Evolutionary conservation across 2,888 invertebrate species (phyloP), one percentile per base, ranked within the genome.

Genomic region (Caenorhabditis zanzibari): DNA sequence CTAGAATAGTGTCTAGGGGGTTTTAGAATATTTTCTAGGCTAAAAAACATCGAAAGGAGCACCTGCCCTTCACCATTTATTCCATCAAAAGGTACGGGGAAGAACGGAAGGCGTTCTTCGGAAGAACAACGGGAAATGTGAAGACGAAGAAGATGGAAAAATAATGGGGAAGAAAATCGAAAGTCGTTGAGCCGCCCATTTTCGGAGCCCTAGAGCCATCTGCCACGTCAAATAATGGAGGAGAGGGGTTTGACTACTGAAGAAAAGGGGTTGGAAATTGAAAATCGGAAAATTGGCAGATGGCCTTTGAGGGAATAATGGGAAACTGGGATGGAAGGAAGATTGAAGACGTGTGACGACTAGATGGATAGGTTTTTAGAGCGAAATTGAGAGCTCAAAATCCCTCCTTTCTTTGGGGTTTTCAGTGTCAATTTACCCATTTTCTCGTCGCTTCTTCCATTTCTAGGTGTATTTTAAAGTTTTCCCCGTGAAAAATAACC

Each of bases 151-250:
- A 44, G 26, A 44, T 47, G 28, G 44, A 44, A 47, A 22, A 64
- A 22, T 44, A 47, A 24, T 22, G 22, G 52, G 41, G 22, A 47
- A 6, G 7, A 19, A 47, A 47, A 47, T 19, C 19, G 49, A n/a
- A 28, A 7, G 69, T 47, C 47, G 47, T 19, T 47, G 54, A 24
- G 54, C 24, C 54, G 22, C 26, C 19, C 49, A 7, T 49, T 24
- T 52, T 0, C 32, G 14, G 26, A 1, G 14, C 24, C 2, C 16
- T n/a, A 19, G 28, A 49, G 76, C 77, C 77, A 77, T 77, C 77
- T 77, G 77, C 77, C 77, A 77, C 76, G 76, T 76, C 76, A 74
- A 26, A 32, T 26, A 56, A 58, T 49, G 49, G 16, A 44, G 14
- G 16, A 14, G 16, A 6, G 47, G 19, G 47, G 19, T n/a, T n/a